Evolutionary conservation across 2,113 vertebrate species (phyloP), one percentile per base, ranked within the genome.

Genomic region (Ophiodon elongatus): DNA sequence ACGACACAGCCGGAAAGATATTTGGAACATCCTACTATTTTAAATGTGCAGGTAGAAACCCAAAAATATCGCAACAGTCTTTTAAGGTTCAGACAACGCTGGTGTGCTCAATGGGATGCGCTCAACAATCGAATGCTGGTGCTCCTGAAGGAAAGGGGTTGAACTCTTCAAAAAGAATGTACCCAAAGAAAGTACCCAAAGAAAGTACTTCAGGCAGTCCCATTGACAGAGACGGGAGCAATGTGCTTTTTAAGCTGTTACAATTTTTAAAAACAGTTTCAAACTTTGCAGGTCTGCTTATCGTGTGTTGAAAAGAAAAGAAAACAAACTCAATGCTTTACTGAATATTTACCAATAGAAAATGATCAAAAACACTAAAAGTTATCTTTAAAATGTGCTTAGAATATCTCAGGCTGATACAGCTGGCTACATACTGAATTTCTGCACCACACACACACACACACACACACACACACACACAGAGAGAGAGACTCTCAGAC

Each of bases 401-500:
- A 39, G 0, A 21, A 41, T 31, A 67, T 62, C 9, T 54, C 25
- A 13, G 19, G 75, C 41, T 50, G 31, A 71, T 37, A 25, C 31
- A 25, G 69, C 8, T 79, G 45, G n/a, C 21, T 31, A 35, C 25
- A 25, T 47, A 50, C 50, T 41, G 25, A 35, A 29, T 13, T 21
- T 67, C 31, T 78, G 21, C 45, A n/a, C n/a, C n/a, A n/a, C n/a
- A 68, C 25, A 47, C 63, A 67, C 47, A 63, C 43, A 35, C 45
- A 25, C 60, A 41, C 45, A 31, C 33, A 54, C 35, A 21, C 65
- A 63, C 67, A 63, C 37, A 37, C 64, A 43, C n/a, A 47, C 25
- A 43, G n/a, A 67, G n/a, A 67, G 1, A 45, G 50, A 35, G 25
- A 23, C 25, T n/a, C 76, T 54, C 79, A 71, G 41, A 88, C 78